These are phyloP conservation scores for Bovichtus variegatus DNA, from an alignment of 2,797 vertebrate genomes.

Conservation along the genomic window DNA sequence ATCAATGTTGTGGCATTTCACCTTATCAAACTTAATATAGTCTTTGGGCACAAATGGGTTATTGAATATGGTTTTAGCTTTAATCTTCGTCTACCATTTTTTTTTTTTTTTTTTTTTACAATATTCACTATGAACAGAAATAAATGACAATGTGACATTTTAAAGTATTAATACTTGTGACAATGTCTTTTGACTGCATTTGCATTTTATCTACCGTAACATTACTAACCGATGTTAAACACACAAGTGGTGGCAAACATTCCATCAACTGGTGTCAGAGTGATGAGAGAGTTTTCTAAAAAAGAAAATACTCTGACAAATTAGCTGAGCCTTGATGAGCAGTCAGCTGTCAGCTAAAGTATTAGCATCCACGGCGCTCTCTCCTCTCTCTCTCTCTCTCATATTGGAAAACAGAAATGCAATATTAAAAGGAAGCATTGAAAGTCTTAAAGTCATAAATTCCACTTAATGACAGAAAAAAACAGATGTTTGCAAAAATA, in stretches of 20 bases:
- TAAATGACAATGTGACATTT: background rate
- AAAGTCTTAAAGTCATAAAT: too few relatives aligned
- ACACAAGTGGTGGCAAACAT: constrained; percentile 31
- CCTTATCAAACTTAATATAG: too few relatives aligned
- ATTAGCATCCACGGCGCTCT: too few relatives aligned
- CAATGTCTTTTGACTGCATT: background rate
- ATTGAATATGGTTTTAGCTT: background rate
- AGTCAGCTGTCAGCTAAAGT: constrained; percentile 84
- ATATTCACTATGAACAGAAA: background rate
- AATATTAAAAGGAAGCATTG: background rate
- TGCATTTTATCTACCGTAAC: constrained; percentile 2
- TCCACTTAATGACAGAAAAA: too few relatives aligned
- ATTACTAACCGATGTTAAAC: constrained; percentile 13
- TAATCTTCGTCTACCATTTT: background rate
- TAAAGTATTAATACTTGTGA: background rate
- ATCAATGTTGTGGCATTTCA: too few relatives aligned
- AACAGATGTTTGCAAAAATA: too few relatives aligned
- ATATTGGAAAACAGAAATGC: background rate
- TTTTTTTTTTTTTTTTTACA: background rate
- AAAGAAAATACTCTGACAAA: constrained; percentile 70
- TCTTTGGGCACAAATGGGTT: too few relatives aligned
- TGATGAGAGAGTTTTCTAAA: constrained; percentile 71
- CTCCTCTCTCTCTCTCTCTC: too few relatives aligned
- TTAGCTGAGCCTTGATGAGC: constrained; percentile 60
- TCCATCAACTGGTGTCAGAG: constrained; percentile 40